Conservation (phyloP, 2,888 invertebrate species). For the Neuroscelio doddi region DNA sequence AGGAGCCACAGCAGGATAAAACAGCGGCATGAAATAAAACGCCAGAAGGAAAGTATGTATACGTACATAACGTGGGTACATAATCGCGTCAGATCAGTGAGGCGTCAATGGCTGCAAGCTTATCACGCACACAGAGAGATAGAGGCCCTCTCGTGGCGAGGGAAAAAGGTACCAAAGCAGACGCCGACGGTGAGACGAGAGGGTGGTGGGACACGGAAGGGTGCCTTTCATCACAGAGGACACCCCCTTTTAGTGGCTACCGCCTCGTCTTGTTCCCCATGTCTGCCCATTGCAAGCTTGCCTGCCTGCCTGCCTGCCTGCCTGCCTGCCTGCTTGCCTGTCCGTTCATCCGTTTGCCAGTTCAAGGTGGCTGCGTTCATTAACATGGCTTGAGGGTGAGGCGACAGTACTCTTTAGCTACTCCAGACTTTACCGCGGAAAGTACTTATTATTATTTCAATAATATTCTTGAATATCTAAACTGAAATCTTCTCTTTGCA, state of each 20-base stretch:
- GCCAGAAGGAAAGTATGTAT: constrained; percentile 40
- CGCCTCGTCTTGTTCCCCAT: constrained; percentile 39
- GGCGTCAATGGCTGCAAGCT: constrained; percentile 56
- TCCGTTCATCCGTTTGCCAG: constrained; percentile 67
- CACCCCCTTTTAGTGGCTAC: constrained; percentile 65
- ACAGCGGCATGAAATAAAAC: constrained; percentile 29
- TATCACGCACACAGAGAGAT: constrained; percentile 40
- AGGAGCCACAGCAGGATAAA: constrained; percentile 21
- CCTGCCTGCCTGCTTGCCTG: constrained; percentile 50
- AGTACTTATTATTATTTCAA: not conserved
- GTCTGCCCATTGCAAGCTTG: constrained; percentile 25
- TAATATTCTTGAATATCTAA: too few species aligned
- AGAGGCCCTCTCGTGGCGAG: constrained; percentile 45
- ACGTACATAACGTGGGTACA: constrained; percentile 50
- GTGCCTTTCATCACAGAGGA: constrained; percentile 65
- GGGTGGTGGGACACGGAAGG: constrained; percentile 54
- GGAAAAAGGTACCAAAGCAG: constrained; percentile 46
- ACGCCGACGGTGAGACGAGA: constrained; percentile 38
- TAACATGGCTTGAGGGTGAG: constrained; percentile 54
- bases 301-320: constrained; percentile 34
- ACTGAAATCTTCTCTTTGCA: too few species aligned
- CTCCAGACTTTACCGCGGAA: not conserved
- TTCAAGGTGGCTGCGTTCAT: constrained; percentile 71
- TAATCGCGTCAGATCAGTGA: constrained; percentile 67
- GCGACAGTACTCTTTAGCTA: constrained; percentile 31